Base-by-base conservation (phyloP, 2,888 invertebrate genomes). In the Antheraea yamamai region DNA sequence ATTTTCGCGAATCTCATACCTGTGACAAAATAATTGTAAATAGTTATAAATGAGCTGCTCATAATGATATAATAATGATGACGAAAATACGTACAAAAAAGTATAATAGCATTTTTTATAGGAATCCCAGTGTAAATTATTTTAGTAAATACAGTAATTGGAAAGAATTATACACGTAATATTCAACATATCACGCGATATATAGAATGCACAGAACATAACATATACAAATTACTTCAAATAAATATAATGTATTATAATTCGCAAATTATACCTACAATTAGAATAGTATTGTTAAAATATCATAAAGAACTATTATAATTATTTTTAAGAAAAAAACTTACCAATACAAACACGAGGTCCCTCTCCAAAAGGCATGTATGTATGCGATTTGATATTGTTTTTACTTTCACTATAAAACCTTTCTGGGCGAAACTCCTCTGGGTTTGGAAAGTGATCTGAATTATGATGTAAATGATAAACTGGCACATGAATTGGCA, bases 301-400 rank as follows among this genome's bases (percentile, higher is more conserved):
- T 47, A 47, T 12, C 8, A 47, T 47, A 47, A 47, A 23, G 23
- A 23, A 12, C n/a, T 10, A 12, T 23, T 61, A 4, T 23, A n/a
- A 61, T 61, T 12, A 66, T 26, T 23, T 64, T 64, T 30, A 2
- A 14, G 30, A 66, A 14, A 66, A 26, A 66, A 20, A 93, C 80
- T 80, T 80, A 87, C 89, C 89, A 16, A 89, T 80, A 58, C 89
- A 89, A 74, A 81, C 78, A 61, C 88, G 82, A 0, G 84, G 86
- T 10, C 88, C 87, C 74, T 85, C 87, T 10, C 88, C 88, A 75
- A 88, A 89, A 2, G 88, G 87, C 52, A 86, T 76, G 74, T 83
- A 87, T 0, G 85, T 83, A 74, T 79, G 88, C 0, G 84, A 84
- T 52, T 79, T 81, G 6, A 87, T 81, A 7, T 81, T 79, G 14